Percentiles rank a stretch among this genome's conserved stretches.
These are phyloP conservation scores for Pseudocheirus occidentalis DNA, from an alignment of 2,797 vertebrate species.

Conservation along the genomic window DNA sequence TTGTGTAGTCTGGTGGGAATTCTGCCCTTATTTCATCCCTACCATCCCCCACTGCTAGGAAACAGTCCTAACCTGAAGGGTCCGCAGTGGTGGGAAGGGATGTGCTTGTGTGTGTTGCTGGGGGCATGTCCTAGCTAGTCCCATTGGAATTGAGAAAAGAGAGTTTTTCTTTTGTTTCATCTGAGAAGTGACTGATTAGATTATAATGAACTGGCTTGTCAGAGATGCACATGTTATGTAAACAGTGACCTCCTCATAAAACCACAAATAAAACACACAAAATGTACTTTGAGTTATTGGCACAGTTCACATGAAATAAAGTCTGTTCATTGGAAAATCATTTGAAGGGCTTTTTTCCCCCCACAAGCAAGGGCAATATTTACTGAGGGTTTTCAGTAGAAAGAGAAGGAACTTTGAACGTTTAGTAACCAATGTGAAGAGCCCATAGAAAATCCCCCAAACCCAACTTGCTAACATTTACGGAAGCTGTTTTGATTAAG, in stretches of 20 bases:
- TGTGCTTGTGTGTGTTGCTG: neutral
- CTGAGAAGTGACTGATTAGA: slow-evolving; percentile 37
- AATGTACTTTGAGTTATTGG: slow-evolving; percentile 52
- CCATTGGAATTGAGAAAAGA: slow-evolving; percentile 30
- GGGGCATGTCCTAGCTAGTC: neutral
- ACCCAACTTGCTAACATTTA: slow-evolving; percentile 72
- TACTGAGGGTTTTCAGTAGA: slow-evolving; percentile 15
- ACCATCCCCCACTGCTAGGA: neutral
- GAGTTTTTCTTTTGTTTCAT: slow-evolving; percentile 15
- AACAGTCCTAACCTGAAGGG: neutral
- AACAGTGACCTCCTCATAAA: slow-evolving; percentile 48
- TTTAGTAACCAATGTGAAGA: slow-evolving; percentile 23
- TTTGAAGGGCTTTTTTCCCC: slow-evolving; percentile 38
- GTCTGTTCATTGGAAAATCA: slow-evolving; percentile 46
- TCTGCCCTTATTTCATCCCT: neutral
- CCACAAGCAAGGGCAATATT: slow-evolving; percentile 44
- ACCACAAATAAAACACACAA: neutral
- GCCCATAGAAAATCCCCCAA: slow-evolving; percentile 28
- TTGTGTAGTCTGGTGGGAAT: neutral
- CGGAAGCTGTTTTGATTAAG: slow-evolving; percentile 76
- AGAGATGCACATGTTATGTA: neutral
- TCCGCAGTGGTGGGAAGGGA: neutral
- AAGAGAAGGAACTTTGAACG: slow-evolving; percentile 3
- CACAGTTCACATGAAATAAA: slow-evolving; percentile 34
- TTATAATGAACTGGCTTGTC: slow-evolving; percentile 28